phyloP scores from a whole-genome alignment of 2,888 invertebrate species.

The Torymus auratus region DNA sequence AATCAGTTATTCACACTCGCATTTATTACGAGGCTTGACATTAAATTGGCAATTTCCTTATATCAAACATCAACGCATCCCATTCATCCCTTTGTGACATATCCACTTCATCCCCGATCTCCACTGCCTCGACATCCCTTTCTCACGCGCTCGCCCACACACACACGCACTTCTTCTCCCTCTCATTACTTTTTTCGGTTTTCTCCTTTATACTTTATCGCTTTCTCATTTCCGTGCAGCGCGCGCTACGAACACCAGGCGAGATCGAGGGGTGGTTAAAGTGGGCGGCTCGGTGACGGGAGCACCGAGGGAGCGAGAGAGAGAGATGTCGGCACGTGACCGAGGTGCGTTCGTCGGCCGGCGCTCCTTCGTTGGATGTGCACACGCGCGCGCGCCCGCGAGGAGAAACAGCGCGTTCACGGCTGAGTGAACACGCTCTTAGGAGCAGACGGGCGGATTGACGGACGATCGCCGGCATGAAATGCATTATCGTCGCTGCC shows the following conservation, averaged over 20 bases:
- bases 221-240: conserved; percentile 56
- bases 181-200: conserved; percentile 57
- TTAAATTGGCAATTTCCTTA: conserved; percentile 20
- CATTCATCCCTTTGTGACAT: background rate
- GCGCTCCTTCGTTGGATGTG: conserved; percentile 24
- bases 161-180: background rate
- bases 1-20: background rate
- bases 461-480: conserved; percentile 66
- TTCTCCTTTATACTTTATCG: conserved; percentile 58
- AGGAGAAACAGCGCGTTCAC: conserved; percentile 36
- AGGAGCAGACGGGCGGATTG: conserved; percentile 63
- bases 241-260: background rate
- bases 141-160: background rate
- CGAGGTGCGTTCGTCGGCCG: conserved; percentile 55
- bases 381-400: conserved; percentile 27
- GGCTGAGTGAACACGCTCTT: conserved; percentile 40
- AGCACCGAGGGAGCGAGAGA: conserved; percentile 60
- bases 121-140: background rate
- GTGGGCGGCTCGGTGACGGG: conserved; percentile 73
- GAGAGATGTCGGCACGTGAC: conserved; percentile 68
- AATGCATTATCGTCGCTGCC: conserved; percentile 66
- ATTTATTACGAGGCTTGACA: conserved; percentile 5
- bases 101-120: background rate
- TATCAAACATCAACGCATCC: conserved; percentile 4
- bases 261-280: conserved; percentile 67